Evolutionary conservation across 2,113 vertebrate species (phyloP).

Genomic region (Silurus meridionalis): DNA sequence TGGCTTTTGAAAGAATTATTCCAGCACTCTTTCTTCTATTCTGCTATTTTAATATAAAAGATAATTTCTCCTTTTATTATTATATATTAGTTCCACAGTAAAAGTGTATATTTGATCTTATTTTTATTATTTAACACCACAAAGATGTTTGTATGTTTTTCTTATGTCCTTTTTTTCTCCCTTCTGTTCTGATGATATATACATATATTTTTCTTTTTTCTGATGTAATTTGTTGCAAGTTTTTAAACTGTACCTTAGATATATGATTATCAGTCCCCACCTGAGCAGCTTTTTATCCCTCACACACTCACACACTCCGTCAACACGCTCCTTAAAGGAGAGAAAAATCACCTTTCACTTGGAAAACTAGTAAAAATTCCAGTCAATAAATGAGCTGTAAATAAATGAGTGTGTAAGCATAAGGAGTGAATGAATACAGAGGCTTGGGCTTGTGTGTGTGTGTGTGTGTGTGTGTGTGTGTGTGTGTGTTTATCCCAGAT

Average conservation of each 20-base stretch:
- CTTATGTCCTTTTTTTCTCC: constrained; percentile 29
- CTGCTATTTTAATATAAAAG: too few relatives aligned
- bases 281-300: constrained; percentile 69
- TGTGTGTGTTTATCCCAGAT: constrained; percentile 64
- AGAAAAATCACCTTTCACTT: background rate
- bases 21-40: too few relatives aligned
- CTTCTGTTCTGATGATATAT: too few relatives aligned
- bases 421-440: background rate
- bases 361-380: background rate
- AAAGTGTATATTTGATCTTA: too few relatives aligned
- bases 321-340: background rate
- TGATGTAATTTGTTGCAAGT: background rate
- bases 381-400: background rate
- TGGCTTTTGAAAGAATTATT: too few relatives aligned
- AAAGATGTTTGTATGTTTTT: too few relatives aligned
- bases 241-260: constrained; percentile 62
- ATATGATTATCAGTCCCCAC: constrained; percentile 68
- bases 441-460: constrained; percentile 37
- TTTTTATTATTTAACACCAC: too few relatives aligned
- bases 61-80: too few relatives aligned
- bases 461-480: constrained; percentile 36
- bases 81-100: too few relatives aligned
- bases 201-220: too few relatives aligned
- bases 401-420: background rate
- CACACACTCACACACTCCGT: constrained; percentile 37